Base-by-base conservation (phyloP, 2,888 invertebrate genomes). In the Phasia obesa region DNA sequence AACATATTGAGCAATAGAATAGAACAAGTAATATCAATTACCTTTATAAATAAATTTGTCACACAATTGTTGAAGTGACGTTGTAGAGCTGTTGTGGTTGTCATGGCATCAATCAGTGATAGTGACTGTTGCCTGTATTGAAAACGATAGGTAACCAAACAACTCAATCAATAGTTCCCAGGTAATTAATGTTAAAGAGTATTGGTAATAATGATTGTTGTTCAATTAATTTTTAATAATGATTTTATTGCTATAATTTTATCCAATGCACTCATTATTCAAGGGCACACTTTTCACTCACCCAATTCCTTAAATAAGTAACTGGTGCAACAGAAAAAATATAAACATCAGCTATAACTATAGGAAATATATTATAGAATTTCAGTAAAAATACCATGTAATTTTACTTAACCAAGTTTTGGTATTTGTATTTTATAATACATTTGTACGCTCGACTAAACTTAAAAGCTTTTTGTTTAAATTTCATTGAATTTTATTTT, bases 171-270 rank as follows among this genome's bases (percentile, higher is more conserved):
- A 74, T 31, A 55, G 42, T 53, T 55, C 23, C 17, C 21, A 60
- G 77, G 57, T 78, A 64, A 78, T 71, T 71, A 71, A 59, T 65
- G 44, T 38, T 42, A n/a, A 38, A 49, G 53, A 25, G 65, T 59
- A 65, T 71, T 49, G 23, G 23, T 23, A 70, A 70, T 49, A 38
- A 55, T 62, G 42, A 42, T 42, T 60, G 27, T 71, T 71, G 71
- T 71, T 71, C 51, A 78, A 78, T 71, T 27, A 59, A 71, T n/a
- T n/a, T 64, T 57, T 64, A 51, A 78, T 71, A 78, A 57, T 64
- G 57, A 38, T 65, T 71, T 49, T 55, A 47, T 31, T 44, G 51
- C 25, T 35, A 21, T 11, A 53, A 23, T 47, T 19, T 19, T 25
- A 38, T 27, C 25, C 19, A 38, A 27, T n/a, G n/a, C n/a, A n/a